Percentiles rank a stretch among this genome's conserved stretches.
phyloP scores from a whole-genome alignment of 2,797 vertebrate genomes.

The Heteromormyrus szaboi region DNA sequence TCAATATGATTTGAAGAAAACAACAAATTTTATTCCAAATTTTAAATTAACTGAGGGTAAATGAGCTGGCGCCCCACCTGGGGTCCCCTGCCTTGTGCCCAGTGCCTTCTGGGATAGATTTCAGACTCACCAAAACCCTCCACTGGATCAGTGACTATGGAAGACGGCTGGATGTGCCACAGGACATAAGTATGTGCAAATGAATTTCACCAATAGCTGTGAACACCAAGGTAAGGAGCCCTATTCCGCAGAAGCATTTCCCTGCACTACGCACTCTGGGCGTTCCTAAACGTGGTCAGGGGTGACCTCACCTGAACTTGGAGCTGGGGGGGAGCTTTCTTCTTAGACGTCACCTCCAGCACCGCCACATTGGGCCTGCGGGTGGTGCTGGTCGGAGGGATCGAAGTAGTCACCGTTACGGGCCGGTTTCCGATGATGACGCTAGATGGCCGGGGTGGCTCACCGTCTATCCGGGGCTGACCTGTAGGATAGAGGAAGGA shows the following conservation, averaged over 20 bases:
- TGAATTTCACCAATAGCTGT: neutral
- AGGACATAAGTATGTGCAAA: neutral
- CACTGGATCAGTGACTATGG: neutral
- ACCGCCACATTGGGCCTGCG: constrained; percentile 57
- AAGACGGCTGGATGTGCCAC: neutral
- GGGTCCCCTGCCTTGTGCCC: neutral
- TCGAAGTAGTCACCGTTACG: constrained; percentile 59
- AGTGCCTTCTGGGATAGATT: neutral
- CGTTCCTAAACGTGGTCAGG: neutral
- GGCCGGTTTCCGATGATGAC: constrained; percentile 40
- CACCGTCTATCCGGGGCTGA: constrained; percentile 60
- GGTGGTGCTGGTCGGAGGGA: constrained; percentile 45
- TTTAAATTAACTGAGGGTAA: neutral
- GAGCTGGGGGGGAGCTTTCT: constrained; percentile 55
- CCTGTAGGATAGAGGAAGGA: constrained; percentile 51
- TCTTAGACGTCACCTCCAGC: constrained; percentile 57
- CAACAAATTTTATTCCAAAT: neutral
- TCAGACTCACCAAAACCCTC: neutral
- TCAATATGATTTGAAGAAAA: neutral
- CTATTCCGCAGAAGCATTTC: neutral
- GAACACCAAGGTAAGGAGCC: neutral
- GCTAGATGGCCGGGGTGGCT: constrained; percentile 47
- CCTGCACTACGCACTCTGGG: neutral
- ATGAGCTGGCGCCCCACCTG: too few species aligned
- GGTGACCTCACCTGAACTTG: constrained; percentile 62